These are phyloP conservation scores for Temnothorax rugatulus DNA, from an alignment of 2,888 invertebrate genomes.

Conservation along the genomic window DNA sequence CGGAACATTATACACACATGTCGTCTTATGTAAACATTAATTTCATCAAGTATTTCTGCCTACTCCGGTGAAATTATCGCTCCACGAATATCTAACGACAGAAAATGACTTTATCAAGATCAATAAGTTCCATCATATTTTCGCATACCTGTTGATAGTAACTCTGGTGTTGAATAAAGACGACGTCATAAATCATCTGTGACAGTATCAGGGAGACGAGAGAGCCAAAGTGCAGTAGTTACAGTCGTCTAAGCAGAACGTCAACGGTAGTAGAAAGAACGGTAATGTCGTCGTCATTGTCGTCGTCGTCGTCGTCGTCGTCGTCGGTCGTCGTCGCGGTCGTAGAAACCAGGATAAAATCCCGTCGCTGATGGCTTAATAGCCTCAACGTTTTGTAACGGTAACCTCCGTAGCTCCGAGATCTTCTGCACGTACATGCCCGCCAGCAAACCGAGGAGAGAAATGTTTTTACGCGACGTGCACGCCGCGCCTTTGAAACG, in stretches of 20 bases:
- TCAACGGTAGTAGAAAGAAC: slow-evolving; percentile 72
- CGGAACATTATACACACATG: not conserved
- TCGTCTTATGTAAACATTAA: not conserved
- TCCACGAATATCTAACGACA: not conserved
- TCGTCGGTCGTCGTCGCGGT: slow-evolving; percentile 42
- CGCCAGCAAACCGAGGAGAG: slow-evolving; percentile 39
- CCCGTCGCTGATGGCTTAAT: slow-evolving; percentile 69
- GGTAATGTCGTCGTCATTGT: slow-evolving; percentile 48
- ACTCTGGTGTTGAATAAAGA: slow-evolving; percentile 29
- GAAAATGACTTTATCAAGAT: slow-evolving; percentile 36
- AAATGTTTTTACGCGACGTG: slow-evolving; percentile 59
- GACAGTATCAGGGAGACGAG: slow-evolving; percentile 46
- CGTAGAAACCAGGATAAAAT: slow-evolving; percentile 71
- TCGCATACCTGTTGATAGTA: slow-evolving; percentile 50
- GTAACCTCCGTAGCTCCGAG: slow-evolving; percentile 57
- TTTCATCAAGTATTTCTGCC: not conserved
- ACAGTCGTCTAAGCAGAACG: slow-evolving; percentile 68
- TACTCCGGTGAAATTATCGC: not conserved
- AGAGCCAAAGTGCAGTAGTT: slow-evolving; percentile 41
- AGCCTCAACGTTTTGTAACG: slow-evolving; percentile 72
- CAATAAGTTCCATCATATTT: slow-evolving; percentile 39
- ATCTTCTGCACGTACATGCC: slow-evolving; percentile 59
- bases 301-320: slow-evolving; percentile 21
- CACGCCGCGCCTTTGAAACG: slow-evolving; percentile 38
- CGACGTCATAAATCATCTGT: slow-evolving; percentile 49